These are phyloP conservation scores for Limnothrissa miodon DNA, from an alignment of 2,113 vertebrate species.

Conservation along the genomic window DNA sequence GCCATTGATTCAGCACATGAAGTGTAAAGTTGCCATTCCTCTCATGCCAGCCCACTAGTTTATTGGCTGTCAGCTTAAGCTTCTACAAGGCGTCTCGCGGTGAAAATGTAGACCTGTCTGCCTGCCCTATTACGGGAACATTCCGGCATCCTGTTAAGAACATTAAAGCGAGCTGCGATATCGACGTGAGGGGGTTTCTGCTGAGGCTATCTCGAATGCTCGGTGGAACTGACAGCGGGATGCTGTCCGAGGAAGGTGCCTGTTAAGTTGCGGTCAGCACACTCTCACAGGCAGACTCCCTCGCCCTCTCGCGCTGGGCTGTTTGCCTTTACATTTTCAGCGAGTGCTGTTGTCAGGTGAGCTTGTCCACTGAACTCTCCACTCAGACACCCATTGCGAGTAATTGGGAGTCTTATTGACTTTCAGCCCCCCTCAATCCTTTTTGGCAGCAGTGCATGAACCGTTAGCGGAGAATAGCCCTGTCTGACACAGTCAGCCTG, in stretches of 20 bases:
- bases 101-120: background rate
- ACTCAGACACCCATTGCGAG: slow-evolving; percentile 31
- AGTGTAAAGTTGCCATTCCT: background rate
- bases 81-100: background rate
- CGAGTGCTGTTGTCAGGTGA: slow-evolving; percentile 8
- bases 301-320: background rate
- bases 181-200: background rate
- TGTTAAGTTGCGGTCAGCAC: background rate
- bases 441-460: slow-evolving; percentile 28
- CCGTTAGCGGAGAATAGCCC: slow-evolving; percentile 16
- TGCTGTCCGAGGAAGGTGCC: background rate
- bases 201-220: background rate
- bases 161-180: background rate
- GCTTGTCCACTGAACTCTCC: background rate
- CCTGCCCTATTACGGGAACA: background rate
- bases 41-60: background rate
- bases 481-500: background rate
- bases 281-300: background rate
- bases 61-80: slow-evolving; percentile 9
- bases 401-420: slow-evolving; percentile 46
- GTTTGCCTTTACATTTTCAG: slow-evolving; percentile 29
- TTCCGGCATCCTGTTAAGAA: background rate
- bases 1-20: background rate
- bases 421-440: slow-evolving; percentile 14
- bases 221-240: background rate